A percentile compares a stretch with the other conserved stretches of the same genome.
These are phyloP conservation scores for Helobdella robusta DNA, from an alignment of 2,888 invertebrate genomes.

Conservation along the genomic window DNA sequence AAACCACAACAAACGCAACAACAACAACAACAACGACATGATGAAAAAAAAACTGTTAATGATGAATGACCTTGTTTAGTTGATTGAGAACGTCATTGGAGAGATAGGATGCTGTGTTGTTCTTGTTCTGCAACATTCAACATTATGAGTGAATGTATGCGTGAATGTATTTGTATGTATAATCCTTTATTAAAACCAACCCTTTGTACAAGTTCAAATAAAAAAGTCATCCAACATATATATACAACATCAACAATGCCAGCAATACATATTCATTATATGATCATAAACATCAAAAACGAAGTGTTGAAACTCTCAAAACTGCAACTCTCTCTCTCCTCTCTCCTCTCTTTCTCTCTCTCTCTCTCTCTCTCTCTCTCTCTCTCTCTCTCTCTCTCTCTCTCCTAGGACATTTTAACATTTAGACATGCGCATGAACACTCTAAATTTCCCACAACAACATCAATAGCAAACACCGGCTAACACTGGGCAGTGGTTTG, in stretches of 20 bases:
- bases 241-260: no score
- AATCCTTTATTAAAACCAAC: no score
- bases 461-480: neutral
- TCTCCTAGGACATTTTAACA: neutral
- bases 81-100: slow-evolving; percentile 42
- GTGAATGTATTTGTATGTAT: no score
- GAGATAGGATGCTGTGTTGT: slow-evolving; percentile 44
- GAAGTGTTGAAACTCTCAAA: no score
- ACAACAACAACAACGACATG: neutral
- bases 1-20: neutral
- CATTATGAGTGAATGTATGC: neutral
- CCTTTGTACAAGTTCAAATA: no score
- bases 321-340: no score
- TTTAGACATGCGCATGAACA: slow-evolving; percentile 36
- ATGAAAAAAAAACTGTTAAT: neutral
- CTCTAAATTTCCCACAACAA: slow-evolving; percentile 36
- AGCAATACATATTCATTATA: no score
- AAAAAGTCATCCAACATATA: no score
- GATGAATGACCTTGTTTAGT: slow-evolving; percentile 34
- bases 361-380: no score
- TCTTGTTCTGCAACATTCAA: slow-evolving; percentile 37
- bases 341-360: no score
- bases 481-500: slow-evolving; percentile 29
- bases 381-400: neutral
- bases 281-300: no score